phyloP scores from a whole-genome alignment of 1,140 invertebrate species.

The Berghia stephanieae region DNA sequence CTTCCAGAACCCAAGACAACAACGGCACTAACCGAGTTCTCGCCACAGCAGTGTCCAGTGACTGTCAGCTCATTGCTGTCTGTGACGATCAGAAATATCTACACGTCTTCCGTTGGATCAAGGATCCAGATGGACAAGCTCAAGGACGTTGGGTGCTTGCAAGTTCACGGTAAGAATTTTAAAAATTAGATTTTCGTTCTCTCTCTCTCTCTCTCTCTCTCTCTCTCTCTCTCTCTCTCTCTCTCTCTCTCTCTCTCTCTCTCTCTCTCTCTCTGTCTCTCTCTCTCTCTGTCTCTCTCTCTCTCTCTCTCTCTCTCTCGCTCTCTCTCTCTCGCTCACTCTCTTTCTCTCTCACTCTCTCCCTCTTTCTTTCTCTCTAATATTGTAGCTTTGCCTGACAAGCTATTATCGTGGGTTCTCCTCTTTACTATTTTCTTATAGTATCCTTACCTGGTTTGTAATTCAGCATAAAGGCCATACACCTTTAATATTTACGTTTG shows the following conservation, averaged over 20 bases:
- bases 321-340: slow-evolving; percentile 19
- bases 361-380: no score
- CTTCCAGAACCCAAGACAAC: no score
- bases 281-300: slow-evolving; percentile 5
- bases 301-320: slow-evolving; percentile 16
- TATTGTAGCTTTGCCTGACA: no score
- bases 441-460: no score
- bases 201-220: slow-evolving; percentile 1
- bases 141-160: background rate
- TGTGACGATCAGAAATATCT: slow-evolving; percentile 48
- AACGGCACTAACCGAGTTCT: slow-evolving; percentile 37
- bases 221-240: slow-evolving; percentile 24
- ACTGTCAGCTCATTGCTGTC: slow-evolving; percentile 42
- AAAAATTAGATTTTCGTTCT: background rate
- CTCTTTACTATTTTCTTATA: no score
- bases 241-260: slow-evolving; percentile 18
- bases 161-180: no score
- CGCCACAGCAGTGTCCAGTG: slow-evolving; percentile 43
- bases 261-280: slow-evolving; percentile 20
- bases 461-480: no score
- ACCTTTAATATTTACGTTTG: no score
- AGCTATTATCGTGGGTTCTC: no score
- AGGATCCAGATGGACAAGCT: no score
- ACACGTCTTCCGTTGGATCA: no score
- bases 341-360: slow-evolving; percentile 10